Base-by-base conservation (phyloP, 2,797 vertebrate species). In the Hydrolagus colliei region DNA sequence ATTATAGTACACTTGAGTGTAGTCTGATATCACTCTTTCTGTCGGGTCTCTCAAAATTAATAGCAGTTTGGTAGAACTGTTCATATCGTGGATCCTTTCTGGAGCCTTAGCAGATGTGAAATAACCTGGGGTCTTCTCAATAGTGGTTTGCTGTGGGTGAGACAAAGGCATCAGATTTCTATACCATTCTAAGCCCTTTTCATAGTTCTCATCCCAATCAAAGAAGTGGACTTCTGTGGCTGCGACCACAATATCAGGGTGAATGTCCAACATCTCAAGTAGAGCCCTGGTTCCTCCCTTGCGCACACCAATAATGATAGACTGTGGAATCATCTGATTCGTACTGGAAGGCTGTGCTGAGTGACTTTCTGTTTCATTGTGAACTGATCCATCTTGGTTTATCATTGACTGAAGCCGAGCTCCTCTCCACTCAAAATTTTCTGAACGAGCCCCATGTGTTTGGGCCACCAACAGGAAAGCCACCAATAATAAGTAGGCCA, bases 1-100 rank as follows among this genome's bases (percentile, higher is more conserved):
- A 92, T 97, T 98, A 93, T 97, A 97, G 91, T 97, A 97, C 71
- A 98, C 96, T 93, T 98, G 97, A 72, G 97, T 98, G 90, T 98
- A 98, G 93, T 98, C 97, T 1, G 97, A 98, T 91, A 98, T 94
- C 87, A 98, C 97, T 86, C 97, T 93, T 91, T 98, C 96, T 0
- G 95, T 94, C 0, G 97, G 97, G 90, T 98, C 96, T 86, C 96
- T 94, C 59, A 98, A 88, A 90, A 98, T 98, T 85, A 98, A 93
- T 65, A 98, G 93, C 87, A 98, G 93, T 90, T 96, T 97, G 90
- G 97, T 95, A 87, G 96, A 97, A 2, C 96, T 95, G 90, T 96
- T 97, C 96, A 98, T 97, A 91, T 95, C 93, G 75, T 92, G 94
- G 89, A 98, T 97, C 87, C 97, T 96, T 90, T 94, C 94, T 0